phyloP scores from a whole-genome alignment of 2,797 vertebrate genomes.

The Alcedo atthis region DNA sequence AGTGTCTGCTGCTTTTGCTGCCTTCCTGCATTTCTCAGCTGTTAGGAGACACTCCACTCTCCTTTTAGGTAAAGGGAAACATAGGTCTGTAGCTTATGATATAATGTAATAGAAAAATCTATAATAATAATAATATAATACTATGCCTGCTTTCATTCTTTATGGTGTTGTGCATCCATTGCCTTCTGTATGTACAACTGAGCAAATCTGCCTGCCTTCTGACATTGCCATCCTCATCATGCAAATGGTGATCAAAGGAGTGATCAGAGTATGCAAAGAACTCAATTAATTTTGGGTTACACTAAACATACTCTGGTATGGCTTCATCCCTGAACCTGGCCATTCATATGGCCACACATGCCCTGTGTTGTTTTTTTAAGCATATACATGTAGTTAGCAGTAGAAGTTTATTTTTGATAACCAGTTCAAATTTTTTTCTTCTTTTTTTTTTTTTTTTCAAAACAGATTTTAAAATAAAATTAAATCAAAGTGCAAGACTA shows the following conservation, averaged over 20 bases:
- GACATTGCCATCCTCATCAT: fast-evolving
- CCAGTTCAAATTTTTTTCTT: fast-evolving
- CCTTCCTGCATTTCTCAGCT: neutral
- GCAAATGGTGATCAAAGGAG: neutral
- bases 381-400: fast-evolving
- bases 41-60: neutral
- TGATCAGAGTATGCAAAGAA: neutral
- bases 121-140: neutral
- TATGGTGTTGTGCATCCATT: neutral
- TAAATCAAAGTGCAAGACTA: neutral
- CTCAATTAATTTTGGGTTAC: neutral
- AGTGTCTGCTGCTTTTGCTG: neutral
- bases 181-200: neutral
- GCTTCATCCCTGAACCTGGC: neutral
- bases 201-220: neutral
- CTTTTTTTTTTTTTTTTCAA: neutral
- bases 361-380: neutral
- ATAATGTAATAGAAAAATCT: neutral
- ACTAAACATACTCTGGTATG: neutral
- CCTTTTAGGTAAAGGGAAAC: neutral
- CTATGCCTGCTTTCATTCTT: neutral
- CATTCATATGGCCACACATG: neutral
- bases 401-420: neutral
- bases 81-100: neutral
- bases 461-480: neutral